Percentiles rank a stretch among this genome's conserved stretches.
Conservation (phyloP, 2,888 invertebrate genomes). For the Orthosia gothica region DNA sequence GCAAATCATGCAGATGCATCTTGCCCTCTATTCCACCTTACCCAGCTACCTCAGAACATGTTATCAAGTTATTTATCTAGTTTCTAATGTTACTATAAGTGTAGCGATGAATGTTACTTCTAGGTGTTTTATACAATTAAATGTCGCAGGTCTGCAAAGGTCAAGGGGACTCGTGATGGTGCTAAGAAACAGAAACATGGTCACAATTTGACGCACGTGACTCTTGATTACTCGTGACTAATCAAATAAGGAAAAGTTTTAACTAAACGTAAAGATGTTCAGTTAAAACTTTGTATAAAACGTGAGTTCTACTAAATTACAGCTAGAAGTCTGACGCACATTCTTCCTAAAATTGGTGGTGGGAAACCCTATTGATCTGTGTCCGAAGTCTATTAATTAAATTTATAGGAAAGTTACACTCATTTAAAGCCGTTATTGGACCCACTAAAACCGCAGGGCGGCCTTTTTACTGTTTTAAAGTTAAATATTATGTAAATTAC, state of each 20-base stretch:
- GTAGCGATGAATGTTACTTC: background rate
- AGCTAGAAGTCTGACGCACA: background rate
- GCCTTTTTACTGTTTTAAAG: background rate
- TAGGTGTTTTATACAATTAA: constrained; percentile 18
- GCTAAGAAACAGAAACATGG: background rate
- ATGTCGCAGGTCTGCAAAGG: constrained; percentile 15
- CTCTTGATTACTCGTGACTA: constrained; percentile 9
- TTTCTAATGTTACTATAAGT: background rate
- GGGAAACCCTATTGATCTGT: background rate
- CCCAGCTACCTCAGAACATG: no score
- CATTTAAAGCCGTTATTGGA: background rate
- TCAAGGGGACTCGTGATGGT: background rate
- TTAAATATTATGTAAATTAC: constrained; percentile 6
- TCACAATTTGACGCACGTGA: constrained; percentile 17
- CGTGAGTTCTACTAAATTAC: constrained; percentile 5
- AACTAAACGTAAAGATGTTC: background rate
- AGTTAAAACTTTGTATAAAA: background rate
- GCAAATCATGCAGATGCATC: no score
- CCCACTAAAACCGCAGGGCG: background rate
- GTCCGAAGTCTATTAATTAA: background rate
- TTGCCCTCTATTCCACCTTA: no score
- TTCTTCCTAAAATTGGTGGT: background rate
- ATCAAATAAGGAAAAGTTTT: constrained; percentile 25
- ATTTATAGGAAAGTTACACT: background rate
- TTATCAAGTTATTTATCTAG: no score